Conservation (phyloP, 1,140 invertebrate genomes). For the Hylaeus anthracinus region DNA sequence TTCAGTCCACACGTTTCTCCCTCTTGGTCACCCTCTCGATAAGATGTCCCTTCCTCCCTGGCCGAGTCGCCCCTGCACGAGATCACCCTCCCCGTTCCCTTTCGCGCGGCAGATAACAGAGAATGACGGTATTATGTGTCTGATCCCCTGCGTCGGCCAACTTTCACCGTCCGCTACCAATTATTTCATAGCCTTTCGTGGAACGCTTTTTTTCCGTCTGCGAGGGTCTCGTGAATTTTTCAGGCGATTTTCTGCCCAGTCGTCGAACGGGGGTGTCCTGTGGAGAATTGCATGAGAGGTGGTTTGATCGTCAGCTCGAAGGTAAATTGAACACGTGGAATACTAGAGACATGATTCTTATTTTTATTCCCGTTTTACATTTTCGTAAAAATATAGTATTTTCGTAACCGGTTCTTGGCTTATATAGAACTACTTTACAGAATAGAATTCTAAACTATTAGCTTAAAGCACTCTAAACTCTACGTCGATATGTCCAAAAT, state of each 20-base stretch:
- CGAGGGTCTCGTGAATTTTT: background rate
- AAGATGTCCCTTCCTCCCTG: conserved; percentile 57
- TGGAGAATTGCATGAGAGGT: too few species aligned
- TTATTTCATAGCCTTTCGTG: conserved; percentile 49
- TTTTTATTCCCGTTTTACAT: too few species aligned
- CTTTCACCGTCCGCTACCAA: conserved; percentile 51
- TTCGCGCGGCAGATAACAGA: conserved; percentile 70
- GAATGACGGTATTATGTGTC: conserved; percentile 71
- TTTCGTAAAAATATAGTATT: too few species aligned
- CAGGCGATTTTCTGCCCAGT: background rate
- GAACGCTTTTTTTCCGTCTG: conserved; percentile 25
- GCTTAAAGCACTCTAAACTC: too few species aligned
- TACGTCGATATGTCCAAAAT: too few species aligned
- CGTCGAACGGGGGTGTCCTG: too few species aligned
- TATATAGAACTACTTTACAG: too few species aligned
- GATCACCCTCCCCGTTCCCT: conserved; percentile 49
- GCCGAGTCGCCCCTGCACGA: conserved; percentile 40
- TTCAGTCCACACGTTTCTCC: conserved; percentile 69
- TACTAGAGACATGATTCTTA: too few species aligned
- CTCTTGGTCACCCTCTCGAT: conserved; percentile 66
- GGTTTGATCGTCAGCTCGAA: too few species aligned
- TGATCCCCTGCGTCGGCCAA: conserved; percentile 64
- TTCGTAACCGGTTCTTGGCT: too few species aligned
- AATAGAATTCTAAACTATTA: too few species aligned
- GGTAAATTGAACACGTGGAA: too few species aligned